A percentile compares a stretch with the other conserved stretches of the same genome.
Conservation (phyloP, 2,113 vertebrate genomes). For the rabbit (Oryctolagus cuniculus) region mOryCun1.1 NC_091443.1:53899501-53900000, state of each 20-base stretch:
- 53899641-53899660: constrained; percentile 69
- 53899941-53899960: constrained; percentile 86
- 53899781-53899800: neutral
- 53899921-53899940: constrained; percentile 81
- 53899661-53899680: constrained; percentile 21
- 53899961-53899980: constrained; percentile 84
- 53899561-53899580: neutral
- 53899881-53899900: constrained; percentile 69
- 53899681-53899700: neutral
- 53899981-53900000: constrained; percentile 83
- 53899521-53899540: neutral
- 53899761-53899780: neutral
- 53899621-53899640: constrained; percentile 29
- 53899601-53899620: constrained; percentile 46
- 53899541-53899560: neutral
- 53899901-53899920: constrained; percentile 80
- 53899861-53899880: neutral
- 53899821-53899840: neutral
- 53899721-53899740: neutral
- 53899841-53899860: neutral
- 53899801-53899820: neutral
- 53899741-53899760: neutral
- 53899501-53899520: neutral
- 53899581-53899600: neutral
- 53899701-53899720: neutral